Conservation (phyloP, 2,888 invertebrate genomes). For the Caprella mutica region DNA sequence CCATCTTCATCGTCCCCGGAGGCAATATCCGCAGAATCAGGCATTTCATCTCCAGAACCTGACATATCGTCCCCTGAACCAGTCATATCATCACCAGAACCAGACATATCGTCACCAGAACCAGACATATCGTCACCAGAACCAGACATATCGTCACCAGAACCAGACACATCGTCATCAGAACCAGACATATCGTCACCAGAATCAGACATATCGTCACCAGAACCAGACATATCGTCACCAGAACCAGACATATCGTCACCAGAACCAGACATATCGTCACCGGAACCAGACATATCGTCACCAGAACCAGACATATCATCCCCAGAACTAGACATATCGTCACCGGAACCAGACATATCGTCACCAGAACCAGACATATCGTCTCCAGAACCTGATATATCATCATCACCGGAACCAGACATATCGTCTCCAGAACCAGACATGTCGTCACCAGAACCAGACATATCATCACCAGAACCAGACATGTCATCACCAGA, state of each 20-base stretch:
- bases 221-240: not conserved
- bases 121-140: conserved; percentile 1
- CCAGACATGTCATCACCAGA: too few species aligned
- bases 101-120: conserved; percentile 7
- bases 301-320: conserved; percentile 17
- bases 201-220: conserved; percentile 12
- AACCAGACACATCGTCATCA: conserved; percentile 15
- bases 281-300: conserved; percentile 4
- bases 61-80: not conserved
- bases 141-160: conserved; percentile 12
- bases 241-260: too few species aligned
- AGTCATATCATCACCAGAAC: conserved; percentile 11
- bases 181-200: conserved; percentile 1
- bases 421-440: conserved; percentile 8
- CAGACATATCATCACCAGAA: conserved; percentile 3
- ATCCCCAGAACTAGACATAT: not conserved
- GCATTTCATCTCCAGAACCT: not conserved
- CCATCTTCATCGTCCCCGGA: conserved; percentile 12
- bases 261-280: conserved; percentile 3
- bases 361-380: conserved; percentile 8
- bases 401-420: not conserved
- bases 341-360: conserved; percentile 6
- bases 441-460: conserved; percentile 13
- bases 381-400: conserved; percentile 3
- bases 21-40: not conserved